phyloP scores from a whole-genome alignment of 2,797 vertebrate genomes.

The Podarcis siculus region DNA sequence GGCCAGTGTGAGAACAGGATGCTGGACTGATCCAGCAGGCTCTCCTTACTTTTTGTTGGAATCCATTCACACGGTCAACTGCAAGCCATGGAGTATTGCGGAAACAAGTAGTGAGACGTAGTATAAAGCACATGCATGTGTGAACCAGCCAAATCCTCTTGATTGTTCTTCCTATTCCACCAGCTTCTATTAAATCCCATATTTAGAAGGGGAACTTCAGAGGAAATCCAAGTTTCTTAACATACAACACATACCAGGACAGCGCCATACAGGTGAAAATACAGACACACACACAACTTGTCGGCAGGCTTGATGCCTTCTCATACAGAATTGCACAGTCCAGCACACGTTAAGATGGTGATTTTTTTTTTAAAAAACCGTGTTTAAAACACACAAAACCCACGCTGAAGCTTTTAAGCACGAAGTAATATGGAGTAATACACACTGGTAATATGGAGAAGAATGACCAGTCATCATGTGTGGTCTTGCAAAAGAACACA shows the following conservation, averaged over 20 bases:
- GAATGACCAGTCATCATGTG: background rate
- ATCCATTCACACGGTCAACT: background rate
- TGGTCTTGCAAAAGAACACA: background rate
- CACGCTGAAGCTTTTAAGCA: constrained; percentile 1
- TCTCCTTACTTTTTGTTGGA: background rate
- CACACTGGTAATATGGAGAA: constrained; percentile 5
- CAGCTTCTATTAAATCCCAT: constrained; percentile 17
- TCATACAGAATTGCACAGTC: constrained; percentile 45
- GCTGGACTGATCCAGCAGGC: too few relatives aligned
- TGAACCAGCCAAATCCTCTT: background rate
- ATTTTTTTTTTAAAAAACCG: constrained; percentile 46
- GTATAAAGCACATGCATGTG: background rate
- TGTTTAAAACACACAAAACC: constrained; percentile 20
- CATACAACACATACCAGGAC: constrained; percentile 5
- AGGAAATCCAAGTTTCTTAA: constrained; percentile 52
- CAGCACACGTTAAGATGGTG: constrained; percentile 62
- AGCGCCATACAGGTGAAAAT: constrained; percentile 14
- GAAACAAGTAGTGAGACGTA: background rate
- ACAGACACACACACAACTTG: constrained; percentile 12
- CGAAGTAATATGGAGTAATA: too few relatives aligned
- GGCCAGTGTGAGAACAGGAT: too few relatives aligned
- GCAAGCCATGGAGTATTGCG: background rate
- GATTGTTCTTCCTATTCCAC: background rate
- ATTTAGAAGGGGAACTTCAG: constrained; percentile 33
- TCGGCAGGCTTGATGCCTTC: constrained; percentile 39